phyloP scores from a whole-genome alignment of 2,888 invertebrate genomes.

The Cephus nigrinus region DNA sequence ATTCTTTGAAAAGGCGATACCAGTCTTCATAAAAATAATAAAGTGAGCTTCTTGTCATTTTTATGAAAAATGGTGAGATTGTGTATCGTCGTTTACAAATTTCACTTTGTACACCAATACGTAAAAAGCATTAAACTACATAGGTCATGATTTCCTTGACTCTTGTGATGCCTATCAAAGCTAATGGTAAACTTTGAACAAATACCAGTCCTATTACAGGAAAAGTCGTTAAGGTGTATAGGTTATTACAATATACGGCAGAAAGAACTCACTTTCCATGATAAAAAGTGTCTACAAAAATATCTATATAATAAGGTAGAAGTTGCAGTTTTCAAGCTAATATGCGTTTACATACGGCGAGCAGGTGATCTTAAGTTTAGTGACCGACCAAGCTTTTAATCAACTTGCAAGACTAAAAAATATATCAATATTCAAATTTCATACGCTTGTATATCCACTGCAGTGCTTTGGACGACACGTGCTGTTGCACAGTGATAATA shows the following conservation, averaged over 20 bases:
- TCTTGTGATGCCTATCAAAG: slow-evolving; percentile 40
- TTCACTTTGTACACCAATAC: slow-evolving; percentile 55
- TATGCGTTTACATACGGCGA: slow-evolving; percentile 35
- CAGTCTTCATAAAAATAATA: slow-evolving; percentile 38
- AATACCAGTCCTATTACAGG: slow-evolving; percentile 39
- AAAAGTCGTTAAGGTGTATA: slow-evolving; percentile 35
- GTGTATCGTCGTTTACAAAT: slow-evolving; percentile 42
- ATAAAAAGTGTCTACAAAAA: slow-evolving; percentile 56
- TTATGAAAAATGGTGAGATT: slow-evolving; percentile 39
- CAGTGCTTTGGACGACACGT: not conserved
- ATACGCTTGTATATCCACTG: not conserved
- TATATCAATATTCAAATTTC: not conserved
- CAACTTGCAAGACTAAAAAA: not conserved
- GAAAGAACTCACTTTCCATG: slow-evolving; percentile 53
- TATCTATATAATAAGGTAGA: slow-evolving; percentile 53
- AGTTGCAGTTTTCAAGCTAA: slow-evolving; percentile 46
- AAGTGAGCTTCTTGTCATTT: slow-evolving; percentile 26
- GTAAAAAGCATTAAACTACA: slow-evolving; percentile 59
- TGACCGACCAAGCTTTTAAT: slow-evolving; percentile 39
- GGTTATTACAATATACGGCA: slow-evolving; percentile 42
- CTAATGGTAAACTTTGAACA: slow-evolving; percentile 41
- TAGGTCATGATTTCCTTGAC: slow-evolving; percentile 52
- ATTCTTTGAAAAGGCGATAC: slow-evolving; percentile 52
- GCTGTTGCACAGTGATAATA: not conserved
- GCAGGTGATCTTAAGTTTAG: slow-evolving; percentile 49